Conservation (phyloP, 2,113 vertebrate genomes). For the Fukomys damarensis region DNA sequence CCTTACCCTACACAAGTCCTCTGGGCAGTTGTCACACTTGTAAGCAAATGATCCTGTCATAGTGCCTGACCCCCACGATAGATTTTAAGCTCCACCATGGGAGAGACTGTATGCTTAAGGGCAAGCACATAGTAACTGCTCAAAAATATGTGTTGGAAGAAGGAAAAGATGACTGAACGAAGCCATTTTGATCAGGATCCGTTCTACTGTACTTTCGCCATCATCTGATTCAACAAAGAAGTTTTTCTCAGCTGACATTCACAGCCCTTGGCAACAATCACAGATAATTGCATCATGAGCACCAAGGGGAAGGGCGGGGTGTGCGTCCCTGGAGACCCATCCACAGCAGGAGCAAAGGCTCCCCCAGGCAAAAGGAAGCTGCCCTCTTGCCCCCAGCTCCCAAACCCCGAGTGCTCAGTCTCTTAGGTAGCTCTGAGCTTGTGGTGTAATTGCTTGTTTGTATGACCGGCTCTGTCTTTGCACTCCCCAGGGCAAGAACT, state of each 20-base stretch:
- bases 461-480: fast-evolving
- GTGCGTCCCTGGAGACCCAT: background rate
- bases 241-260: background rate
- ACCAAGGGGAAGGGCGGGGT: background rate
- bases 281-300: slow-evolving; percentile 29
- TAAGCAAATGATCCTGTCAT: background rate
- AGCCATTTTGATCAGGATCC: background rate
- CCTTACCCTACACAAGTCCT: background rate
- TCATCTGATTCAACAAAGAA: background rate
- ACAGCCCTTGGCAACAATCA: background rate
- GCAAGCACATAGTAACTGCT: background rate
- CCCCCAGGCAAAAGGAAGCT: background rate
- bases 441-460: slow-evolving; percentile 1
- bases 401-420: background rate
- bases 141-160: background rate
- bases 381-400: background rate
- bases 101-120: background rate
- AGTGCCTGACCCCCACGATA: background rate
- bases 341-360: background rate
- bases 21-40: background rate
- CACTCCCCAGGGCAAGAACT: background rate
- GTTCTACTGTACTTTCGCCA: background rate
- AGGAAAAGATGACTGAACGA: background rate
- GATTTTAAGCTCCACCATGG: background rate
- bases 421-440: fast-evolving